Evolutionary conservation across 1,140 invertebrate genomes (phyloP).

Genomic region (Drosophila ercepeae): DNA sequence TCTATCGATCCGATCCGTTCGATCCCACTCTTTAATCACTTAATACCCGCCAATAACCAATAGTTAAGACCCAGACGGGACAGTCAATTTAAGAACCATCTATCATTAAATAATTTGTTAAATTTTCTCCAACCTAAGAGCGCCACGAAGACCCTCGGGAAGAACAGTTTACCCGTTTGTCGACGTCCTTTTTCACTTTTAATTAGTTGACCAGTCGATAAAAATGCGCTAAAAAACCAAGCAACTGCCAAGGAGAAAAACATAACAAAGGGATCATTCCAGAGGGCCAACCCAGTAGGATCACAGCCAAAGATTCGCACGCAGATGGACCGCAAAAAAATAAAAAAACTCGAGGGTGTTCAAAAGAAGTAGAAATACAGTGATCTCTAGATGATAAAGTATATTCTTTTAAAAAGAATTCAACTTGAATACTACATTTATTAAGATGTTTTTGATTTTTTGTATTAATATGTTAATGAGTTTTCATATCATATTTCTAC

Average conservation of each 20-base stretch:
- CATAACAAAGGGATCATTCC: constrained; percentile 13
- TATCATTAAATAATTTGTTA: constrained; percentile 82
- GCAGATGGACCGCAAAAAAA: constrained; percentile 22
- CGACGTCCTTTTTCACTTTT: constrained; percentile 63
- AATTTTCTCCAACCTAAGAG: constrained; percentile 65
- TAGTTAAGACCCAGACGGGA: constrained; percentile 49
- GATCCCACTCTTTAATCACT: constrained; percentile 56
- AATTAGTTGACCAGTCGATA: constrained; percentile 79
- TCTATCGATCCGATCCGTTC: constrained; percentile 13
- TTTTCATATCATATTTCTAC: not conserved
- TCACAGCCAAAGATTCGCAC: constrained; percentile 66
- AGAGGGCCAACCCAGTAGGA: constrained; percentile 12
- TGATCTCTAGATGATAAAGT: not conserved
- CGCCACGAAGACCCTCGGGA: constrained; percentile 61
- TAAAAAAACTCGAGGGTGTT: not conserved
- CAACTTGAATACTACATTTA: too few relatives aligned
- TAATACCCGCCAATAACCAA: constrained; percentile 58
- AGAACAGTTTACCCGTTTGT: constrained; percentile 4
- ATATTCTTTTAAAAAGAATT: not conserved
- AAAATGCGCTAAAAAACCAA: constrained; percentile 74
- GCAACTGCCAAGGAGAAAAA: constrained; percentile 37
- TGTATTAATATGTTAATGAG: not conserved
- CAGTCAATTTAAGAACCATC: constrained; percentile 73
- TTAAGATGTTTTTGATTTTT: not conserved
- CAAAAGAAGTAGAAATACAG: constrained; percentile 22